phyloP scores from a whole-genome alignment of 2,113 vertebrate species.

The Carollia perspicillata region DNA sequence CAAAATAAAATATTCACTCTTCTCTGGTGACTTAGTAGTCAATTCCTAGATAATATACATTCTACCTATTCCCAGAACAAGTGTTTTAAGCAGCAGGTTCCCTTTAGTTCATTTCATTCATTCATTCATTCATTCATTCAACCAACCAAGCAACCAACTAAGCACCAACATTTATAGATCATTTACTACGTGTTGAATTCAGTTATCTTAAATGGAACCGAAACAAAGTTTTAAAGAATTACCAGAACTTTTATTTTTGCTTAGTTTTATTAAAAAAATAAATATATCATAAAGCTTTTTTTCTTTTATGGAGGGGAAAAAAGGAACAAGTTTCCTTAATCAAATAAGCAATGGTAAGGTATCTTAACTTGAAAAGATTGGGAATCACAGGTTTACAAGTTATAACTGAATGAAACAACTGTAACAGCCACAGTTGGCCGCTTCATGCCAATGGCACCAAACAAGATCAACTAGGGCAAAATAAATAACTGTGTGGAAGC shows the following conservation, averaged over 20 bases:
- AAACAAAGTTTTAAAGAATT: slow-evolving; percentile 67
- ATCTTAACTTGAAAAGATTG: slow-evolving; percentile 61
- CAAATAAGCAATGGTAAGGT: slow-evolving; percentile 70
- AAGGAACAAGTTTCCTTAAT: slow-evolving; percentile 70
- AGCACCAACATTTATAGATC: neutral
- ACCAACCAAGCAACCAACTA: neutral
- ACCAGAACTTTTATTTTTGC: slow-evolving; percentile 77
- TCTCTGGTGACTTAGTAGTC: neutral
- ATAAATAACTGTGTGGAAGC: slow-evolving; percentile 74
- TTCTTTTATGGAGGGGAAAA: slow-evolving; percentile 60
- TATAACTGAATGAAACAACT: slow-evolving; percentile 40
- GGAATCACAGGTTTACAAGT: slow-evolving; percentile 66
- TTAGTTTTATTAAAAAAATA: slow-evolving; percentile 81
- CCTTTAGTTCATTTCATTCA: neutral
- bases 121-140: too few species aligned
- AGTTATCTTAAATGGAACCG: slow-evolving; percentile 12
- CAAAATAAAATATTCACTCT: slow-evolving; percentile 30
- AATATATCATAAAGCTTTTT: slow-evolving; percentile 78
- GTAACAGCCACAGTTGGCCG: slow-evolving; percentile 41
- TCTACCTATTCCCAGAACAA: neutral
- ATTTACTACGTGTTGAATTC: neutral
- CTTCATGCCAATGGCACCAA: slow-evolving; percentile 59
- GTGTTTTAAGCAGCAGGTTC: neutral
- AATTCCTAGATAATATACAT: neutral
- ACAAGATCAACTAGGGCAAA: slow-evolving; percentile 59